These are phyloP conservation scores for Caenorhabditis panamensis DNA, from an alignment of 2,888 invertebrate genomes.

Conservation along the genomic window DNA sequence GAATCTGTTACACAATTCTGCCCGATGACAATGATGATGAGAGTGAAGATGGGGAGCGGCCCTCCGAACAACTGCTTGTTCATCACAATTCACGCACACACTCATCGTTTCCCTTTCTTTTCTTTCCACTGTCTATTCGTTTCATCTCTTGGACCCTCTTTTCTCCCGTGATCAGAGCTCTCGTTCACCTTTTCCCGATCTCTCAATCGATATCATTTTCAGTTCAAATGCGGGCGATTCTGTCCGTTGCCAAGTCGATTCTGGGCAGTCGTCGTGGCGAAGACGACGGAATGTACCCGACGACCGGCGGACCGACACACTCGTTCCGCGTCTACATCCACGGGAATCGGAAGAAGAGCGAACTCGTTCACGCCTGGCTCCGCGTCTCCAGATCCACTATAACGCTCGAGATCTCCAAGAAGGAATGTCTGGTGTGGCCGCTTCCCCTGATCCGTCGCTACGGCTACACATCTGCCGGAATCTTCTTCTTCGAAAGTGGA, in stretches of 20 bases:
- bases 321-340: conserved; percentile 56
- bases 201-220: conserved; percentile 7
- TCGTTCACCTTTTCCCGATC: conserved; percentile 17
- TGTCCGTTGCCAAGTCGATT: conserved; percentile 57
- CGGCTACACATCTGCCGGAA: conserved; percentile 77
- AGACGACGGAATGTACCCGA: conserved; percentile 20
- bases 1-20: conserved; percentile 49
- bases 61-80: conserved; percentile 49
- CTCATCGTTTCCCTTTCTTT: background rate
- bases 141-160: background rate
- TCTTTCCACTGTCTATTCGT: conserved; percentile 17
- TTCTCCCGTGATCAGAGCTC: background rate
- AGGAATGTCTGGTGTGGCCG: conserved; percentile 74
- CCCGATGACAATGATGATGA: conserved; percentile 39
- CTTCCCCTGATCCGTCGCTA: conserved; percentile 77
- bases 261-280: conserved; percentile 46
- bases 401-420: conserved; percentile 69
- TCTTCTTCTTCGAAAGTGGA: conserved; percentile 79
- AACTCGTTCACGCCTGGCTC: conserved; percentile 70
- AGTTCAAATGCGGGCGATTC: conserved; percentile 51
- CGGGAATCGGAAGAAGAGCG: conserved; percentile 49
- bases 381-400: conserved; percentile 63
- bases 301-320: conserved; percentile 20
- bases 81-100: conserved; percentile 8
- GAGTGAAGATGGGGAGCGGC: conserved; percentile 1